Base-by-base conservation (phyloP, 2,797 vertebrate genomes). In the Platalea minor region DNA sequence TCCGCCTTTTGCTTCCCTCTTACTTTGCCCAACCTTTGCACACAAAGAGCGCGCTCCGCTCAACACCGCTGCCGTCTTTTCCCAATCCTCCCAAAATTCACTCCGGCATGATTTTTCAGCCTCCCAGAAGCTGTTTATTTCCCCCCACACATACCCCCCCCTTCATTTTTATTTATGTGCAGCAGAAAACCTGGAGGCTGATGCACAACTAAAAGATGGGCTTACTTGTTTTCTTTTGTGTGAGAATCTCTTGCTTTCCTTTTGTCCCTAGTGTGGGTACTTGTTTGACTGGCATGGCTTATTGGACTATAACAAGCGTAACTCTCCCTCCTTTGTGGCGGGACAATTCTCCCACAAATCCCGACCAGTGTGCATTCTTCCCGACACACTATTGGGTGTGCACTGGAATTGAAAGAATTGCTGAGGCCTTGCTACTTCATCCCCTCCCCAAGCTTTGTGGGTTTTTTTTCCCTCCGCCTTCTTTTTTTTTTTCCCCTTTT, bases 181-280 rank as follows among this genome's bases (percentile, higher is more conserved):
- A 98, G 98, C 96, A 98, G 98, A 98, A 98, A 99, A 98, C 98
- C 98, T 99, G 98, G 98, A 98, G 98, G 98, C 99, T 99, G 99
- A 99, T 99, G 99, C 99, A 99, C 99, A 98, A 98, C 99, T 99
- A 99, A 99, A 99, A 99, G 99, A 99, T 99, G 98, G 99, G 99
- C 99, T 99, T 99, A 99, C 99, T 99, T 99, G 99, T 99, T 99
- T 98, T 98, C 98, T 99, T 99, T 99, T 99, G 99, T 99, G 98
- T 98, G 98, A 98, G 99, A 99, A 99, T 98, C 99, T 99, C 99
- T 99, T 99, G 98, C 99, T 98, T 97, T 98, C 98, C 98, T 98
- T 99, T 99, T 98, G 98, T 98, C 98, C 98, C 98, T 98, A 98
- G 98, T 99, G 98, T 98, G 98, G 96, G 98, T 98, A 98, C 99